Conservation (phyloP, 2,888 invertebrate species). For the Crocallis elinguaria region DNA sequence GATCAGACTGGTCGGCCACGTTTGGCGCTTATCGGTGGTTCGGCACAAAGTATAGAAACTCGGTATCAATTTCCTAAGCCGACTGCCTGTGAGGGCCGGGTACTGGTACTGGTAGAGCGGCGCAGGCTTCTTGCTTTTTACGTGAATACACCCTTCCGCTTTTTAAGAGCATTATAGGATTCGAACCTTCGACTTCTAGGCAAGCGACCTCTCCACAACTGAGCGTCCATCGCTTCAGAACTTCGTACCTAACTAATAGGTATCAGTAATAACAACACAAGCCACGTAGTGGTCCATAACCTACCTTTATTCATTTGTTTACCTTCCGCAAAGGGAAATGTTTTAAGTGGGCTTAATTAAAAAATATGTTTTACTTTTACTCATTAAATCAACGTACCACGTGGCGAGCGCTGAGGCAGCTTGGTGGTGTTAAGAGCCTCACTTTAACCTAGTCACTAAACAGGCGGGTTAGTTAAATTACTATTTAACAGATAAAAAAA, state of each 20-base stretch:
- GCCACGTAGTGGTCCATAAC: background rate
- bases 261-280: background rate
- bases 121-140: too few species aligned
- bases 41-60: too few species aligned
- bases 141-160: too few species aligned
- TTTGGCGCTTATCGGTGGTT: too few species aligned
- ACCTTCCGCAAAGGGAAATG: conserved; percentile 26
- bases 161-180: too few species aligned
- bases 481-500: background rate
- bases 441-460: conserved; percentile 41
- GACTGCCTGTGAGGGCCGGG: too few species aligned
- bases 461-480: conserved; percentile 22
- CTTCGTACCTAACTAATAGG: background rate
- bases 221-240: too few species aligned
- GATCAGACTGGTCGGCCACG: too few species aligned
- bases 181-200: too few species aligned
- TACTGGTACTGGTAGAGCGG: too few species aligned
- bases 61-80: too few species aligned
- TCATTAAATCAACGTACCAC: conserved; percentile 50
- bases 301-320: conserved; percentile 5
- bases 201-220: too few species aligned
- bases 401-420: conserved; percentile 39
- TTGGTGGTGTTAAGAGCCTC: conserved; percentile 43
- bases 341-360: conserved; percentile 45
- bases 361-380: conserved; percentile 46